Evolutionary conservation across 2,888 invertebrate species (phyloP), one percentile per base, ranked within the genome.

Genomic region (Lumbricus terrestris): DNA sequence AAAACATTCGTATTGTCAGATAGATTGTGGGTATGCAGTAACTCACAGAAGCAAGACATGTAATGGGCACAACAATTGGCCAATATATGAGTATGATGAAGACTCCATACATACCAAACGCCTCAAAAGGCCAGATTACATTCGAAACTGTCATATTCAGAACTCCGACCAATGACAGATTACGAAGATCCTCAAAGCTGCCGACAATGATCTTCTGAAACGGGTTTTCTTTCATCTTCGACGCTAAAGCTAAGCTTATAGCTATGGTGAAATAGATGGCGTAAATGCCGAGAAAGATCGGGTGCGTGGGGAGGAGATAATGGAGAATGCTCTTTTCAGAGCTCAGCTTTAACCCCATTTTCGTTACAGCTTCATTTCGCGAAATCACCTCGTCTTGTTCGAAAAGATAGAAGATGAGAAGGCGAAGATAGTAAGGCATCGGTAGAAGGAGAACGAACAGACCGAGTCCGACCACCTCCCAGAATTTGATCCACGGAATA

Each of bases 11-110:
- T 90, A 93, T 93, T 0, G 94, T 92, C 1, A 94, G 91, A 90
- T 94, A 94, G 3, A 94, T 90, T 0, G 94, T 93, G 8, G 94
- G 94, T 54, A 94, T 92, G 82, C 93, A 93, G 90, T 94, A 94
- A 1, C 94, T 35, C 3, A 92, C 88, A 82, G 93, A 93, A 4
- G 94, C 91, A 11, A 93, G 18, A 8, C 92, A 42, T 83, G 93
- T 93, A 11, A 93, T 34, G 0, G 94, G 94, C 11, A 93, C 85
- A 0, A 93, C 93, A 0, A 93, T n/a, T 0, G 92, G 91, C 89
- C 93, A 92, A 90, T 94, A 94, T 8, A 94, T 40, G 4, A 94
- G 93, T 18, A 92, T 93, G 0, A 94, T 89, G 0, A 94, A 33
- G 54, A 94, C 91, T 1, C 93, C 94, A 8, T 94, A 40, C 0